Conservation (phyloP, 2,888 invertebrate genomes). For the Oscheius sp. region DNA sequence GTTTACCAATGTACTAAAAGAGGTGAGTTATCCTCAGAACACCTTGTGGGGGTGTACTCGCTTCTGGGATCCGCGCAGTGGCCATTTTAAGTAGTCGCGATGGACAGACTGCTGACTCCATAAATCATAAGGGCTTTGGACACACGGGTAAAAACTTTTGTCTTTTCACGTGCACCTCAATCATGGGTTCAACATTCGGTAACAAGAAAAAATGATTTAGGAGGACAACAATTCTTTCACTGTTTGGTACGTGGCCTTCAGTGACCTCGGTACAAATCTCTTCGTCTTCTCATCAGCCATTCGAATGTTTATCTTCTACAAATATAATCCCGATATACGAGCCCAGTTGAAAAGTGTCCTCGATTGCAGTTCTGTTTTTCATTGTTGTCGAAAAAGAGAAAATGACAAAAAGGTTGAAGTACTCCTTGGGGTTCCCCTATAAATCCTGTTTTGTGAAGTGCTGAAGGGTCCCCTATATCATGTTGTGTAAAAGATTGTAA, state of each 20-base stretch:
- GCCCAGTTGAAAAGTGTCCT: conserved; percentile 28
- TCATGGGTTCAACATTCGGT: conserved; percentile 15
- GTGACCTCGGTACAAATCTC: conserved; percentile 57
- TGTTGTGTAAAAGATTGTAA: conserved; percentile 1
- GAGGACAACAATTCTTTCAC: conserved; percentile 45
- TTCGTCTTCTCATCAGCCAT: conserved; percentile 61
- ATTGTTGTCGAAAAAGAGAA: conserved; percentile 10
- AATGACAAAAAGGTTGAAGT: conserved; percentile 27
- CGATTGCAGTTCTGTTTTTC: background rate
- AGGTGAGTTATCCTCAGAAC: conserved; percentile 13
- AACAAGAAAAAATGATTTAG: conserved; percentile 36
- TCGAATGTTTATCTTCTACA: conserved; percentile 63
- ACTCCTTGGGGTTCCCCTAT: conserved; percentile 28
- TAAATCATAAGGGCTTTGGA: conserved; percentile 15
- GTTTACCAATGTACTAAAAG: conserved; percentile 13
- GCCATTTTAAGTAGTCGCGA: conserved; percentile 26
- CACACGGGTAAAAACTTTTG: conserved; percentile 21
- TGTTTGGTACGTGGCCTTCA: conserved; percentile 50
- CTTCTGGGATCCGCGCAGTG: conserved; percentile 11
- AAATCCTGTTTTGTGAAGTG: background rate
- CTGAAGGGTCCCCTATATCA: background rate
- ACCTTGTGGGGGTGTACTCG: background rate
- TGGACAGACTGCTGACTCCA: conserved; percentile 30
- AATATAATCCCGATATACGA: conserved; percentile 59
- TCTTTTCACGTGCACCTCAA: conserved; percentile 15